Evolutionary conservation across 1,140 invertebrate genomes (phyloP), one percentile per base, ranked within the genome.

Genomic region (Macrocentrus cingulum): DNA sequence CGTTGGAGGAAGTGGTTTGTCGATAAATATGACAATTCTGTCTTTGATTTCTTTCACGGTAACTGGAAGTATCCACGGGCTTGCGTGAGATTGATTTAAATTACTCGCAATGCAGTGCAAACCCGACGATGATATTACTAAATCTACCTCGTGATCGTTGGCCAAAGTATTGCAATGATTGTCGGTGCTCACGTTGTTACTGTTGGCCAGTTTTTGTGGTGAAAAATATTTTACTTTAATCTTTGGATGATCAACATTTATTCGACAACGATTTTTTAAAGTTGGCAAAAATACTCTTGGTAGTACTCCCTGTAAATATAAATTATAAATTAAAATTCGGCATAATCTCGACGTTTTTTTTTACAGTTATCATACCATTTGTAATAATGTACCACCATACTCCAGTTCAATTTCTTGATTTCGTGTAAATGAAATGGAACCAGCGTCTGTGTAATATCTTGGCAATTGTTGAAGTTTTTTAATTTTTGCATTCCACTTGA

Each of bases 111-210:
- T 53, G 60, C 69, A 72, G 52, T 80, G 79, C 20, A 82, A 64
- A 22, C 75, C 75, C 62, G 74, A 79, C 1, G 74, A 71, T 6
- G 80, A 81, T 45, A 82, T 81, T n/a, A 81, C 77, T 19, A 81
- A 56, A 64, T 81, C 71, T 8, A 71, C 72, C 20, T 71, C 61
- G 56, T 74, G 39, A 16, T 50, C 18, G 44, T 74, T 50, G n/a
- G 75, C 66, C 9, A 80, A 62, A 20, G 64, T 61, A 41, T 74
- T 61, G 61, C 79, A 78, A 65, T 76, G 73, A 48, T 9, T 11
- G 68, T 82, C 80, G 46, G 74, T 56, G 61, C 71, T 79, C 22
- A 79, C 77, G 66, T 63, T 53, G 50, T 61, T 60, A 51, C 58
- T 64, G 18, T 25, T 4, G 5, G 11, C 11, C 6, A 20, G 13